Conservation (phyloP, 1,140 invertebrate species). For the Drosophila triauraria region DNA sequence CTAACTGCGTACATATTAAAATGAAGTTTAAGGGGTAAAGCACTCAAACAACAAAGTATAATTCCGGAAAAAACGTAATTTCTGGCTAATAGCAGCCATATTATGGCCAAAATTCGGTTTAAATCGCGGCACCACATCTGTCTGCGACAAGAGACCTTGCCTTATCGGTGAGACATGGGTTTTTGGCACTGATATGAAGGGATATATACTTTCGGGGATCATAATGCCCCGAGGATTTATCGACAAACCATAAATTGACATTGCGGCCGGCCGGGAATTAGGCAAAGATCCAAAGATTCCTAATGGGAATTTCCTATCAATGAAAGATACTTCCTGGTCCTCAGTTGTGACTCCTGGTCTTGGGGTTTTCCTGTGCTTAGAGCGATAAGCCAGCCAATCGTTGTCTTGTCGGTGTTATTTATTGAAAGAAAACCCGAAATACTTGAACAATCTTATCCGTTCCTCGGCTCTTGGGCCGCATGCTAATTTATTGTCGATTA, state of each 20-base stretch:
- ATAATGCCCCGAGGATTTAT: not conserved
- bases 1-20: not conserved
- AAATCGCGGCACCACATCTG: conserved; percentile 11
- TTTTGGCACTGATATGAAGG: conserved; percentile 1
- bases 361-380: not conserved
- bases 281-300: no score
- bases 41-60: not conserved
- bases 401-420: conserved; percentile 58
- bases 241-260: not conserved
- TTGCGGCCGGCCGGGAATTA: conserved; percentile 51
- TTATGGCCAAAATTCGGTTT: not conserved
- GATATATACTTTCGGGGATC: not conserved
- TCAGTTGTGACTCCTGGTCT: not conserved
- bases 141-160: not conserved
- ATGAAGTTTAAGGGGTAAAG: not conserved
- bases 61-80: not conserved
- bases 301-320: not conserved
- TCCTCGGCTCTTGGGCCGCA: not conserved
- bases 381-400: conserved; percentile 7
- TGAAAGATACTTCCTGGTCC: no score
- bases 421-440: conserved; percentile 57
- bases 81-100: not conserved
- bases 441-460: conserved; percentile 65
- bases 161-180: conserved; percentile 10
- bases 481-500: conserved; percentile 36